Evolutionary conservation across 2,797 vertebrate genomes (phyloP).

Genomic region (Amphiprion clarkii): DNA sequence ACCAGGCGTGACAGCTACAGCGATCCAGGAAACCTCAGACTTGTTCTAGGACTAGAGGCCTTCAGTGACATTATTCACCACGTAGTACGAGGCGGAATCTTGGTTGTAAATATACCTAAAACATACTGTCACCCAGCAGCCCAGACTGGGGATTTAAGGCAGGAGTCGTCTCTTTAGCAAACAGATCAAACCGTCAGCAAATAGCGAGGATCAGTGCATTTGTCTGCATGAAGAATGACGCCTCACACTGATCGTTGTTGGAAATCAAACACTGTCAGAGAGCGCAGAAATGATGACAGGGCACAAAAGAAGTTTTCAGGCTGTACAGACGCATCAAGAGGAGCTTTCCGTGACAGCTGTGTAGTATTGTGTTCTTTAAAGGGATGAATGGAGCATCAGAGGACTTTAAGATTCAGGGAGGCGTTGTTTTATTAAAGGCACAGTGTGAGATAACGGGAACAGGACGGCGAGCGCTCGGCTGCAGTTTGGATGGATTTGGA

Average conservation of each 20-base stretch:
- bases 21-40: conserved; percentile 7
- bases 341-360: conserved; percentile 19
- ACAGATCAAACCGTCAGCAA: conserved; percentile 46
- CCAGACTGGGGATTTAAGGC: conserved; percentile 26
- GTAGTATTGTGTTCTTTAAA: not conserved
- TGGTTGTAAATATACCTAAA: conserved; percentile 30
- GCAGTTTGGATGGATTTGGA: conserved; percentile 37
- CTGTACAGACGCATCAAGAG: conserved; percentile 29
- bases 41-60: not conserved
- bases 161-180: conserved; percentile 23
- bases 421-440: conserved; percentile 5
- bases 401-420: not conserved
- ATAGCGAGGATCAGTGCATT: conserved; percentile 28
- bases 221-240: conserved; percentile 47
- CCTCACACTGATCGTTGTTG: conserved; percentile 33
- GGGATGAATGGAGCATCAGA: conserved; percentile 26
- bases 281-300: conserved; percentile 26
- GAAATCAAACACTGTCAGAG: conserved; percentile 49
- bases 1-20: conserved; percentile 17
- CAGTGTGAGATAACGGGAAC: conserved; percentile 10
- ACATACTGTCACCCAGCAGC: not conserved
- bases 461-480: conserved; percentile 22
- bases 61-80: conserved; percentile 16
- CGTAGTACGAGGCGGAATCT: not conserved
- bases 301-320: conserved; percentile 24